These are phyloP conservation scores for Tenodera sinensis DNA, from an alignment of 2,888 invertebrate species.

Conservation along the genomic window DNA sequence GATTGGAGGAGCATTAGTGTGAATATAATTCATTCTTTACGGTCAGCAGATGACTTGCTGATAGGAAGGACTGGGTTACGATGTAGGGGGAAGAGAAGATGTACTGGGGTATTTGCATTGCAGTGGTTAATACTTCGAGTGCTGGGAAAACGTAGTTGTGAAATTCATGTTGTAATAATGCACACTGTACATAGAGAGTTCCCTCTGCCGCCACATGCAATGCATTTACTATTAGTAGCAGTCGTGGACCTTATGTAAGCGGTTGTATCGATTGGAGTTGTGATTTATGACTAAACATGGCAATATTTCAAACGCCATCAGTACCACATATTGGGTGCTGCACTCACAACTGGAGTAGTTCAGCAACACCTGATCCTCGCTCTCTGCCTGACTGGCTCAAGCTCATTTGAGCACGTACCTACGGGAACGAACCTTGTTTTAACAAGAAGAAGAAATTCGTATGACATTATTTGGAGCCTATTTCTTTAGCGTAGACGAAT, in stretches of 20 bases:
- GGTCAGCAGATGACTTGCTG: too few species aligned
- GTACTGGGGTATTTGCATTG: background rate
- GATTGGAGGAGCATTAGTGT: too few species aligned
- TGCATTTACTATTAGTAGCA: slow-evolving; percentile 2
- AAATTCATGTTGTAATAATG: background rate
- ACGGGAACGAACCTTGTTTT: too few species aligned
- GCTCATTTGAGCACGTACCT: too few species aligned
- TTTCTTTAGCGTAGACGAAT: too few species aligned
- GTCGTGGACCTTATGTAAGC: slow-evolving; percentile 3
- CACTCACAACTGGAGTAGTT: background rate
- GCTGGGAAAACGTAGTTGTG: background rate
- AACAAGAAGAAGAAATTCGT: too few species aligned
- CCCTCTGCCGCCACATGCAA: background rate
- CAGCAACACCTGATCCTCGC: background rate
- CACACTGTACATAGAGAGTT: background rate
- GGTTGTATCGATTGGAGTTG: background rate
- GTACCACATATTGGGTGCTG: background rate
- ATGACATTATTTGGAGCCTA: too few species aligned
- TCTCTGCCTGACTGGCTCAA: too few species aligned
- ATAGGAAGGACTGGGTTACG: background rate
- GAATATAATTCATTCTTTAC: too few species aligned
- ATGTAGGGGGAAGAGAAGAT: background rate
- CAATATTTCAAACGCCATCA: slow-evolving; percentile 2
- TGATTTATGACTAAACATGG: slow-evolving; percentile 13
- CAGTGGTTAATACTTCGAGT: background rate